Conservation (phyloP, 2,113 vertebrate genomes). For the Microcebus tavaratra region DNA sequence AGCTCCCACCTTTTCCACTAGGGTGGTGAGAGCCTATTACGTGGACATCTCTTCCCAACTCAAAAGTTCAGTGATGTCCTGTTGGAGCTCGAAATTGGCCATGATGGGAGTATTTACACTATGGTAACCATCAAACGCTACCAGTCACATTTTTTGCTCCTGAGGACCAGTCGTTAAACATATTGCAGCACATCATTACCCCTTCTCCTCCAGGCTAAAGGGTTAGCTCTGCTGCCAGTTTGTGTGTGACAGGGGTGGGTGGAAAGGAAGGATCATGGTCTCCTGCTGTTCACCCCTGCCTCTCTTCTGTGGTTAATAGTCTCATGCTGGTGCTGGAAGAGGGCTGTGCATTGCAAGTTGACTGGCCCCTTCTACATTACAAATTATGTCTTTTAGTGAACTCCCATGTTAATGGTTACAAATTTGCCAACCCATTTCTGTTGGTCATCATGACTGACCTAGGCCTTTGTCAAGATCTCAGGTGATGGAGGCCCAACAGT, state of each 20-base stretch:
- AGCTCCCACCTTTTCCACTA: neutral
- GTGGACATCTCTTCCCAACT: neutral
- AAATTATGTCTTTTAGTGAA: neutral
- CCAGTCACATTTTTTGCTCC: neutral
- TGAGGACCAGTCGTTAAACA: neutral
- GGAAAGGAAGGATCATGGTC: too few relatives aligned
- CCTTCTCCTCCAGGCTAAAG: neutral
- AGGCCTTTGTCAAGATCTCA: neutral
- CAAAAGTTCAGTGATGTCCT: neutral
- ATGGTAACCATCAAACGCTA: neutral
- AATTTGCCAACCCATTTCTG: neutral
- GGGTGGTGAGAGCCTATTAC: neutral
- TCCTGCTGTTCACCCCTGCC: neutral
- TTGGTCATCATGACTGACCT: neutral
- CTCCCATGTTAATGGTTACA: neutral
- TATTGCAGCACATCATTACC: neutral
- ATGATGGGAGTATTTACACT: neutral
- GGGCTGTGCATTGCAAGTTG: neutral
- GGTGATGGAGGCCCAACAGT: neutral
- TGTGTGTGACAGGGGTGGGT: neutral
- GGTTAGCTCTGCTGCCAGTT: neutral
- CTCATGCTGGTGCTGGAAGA: neutral
- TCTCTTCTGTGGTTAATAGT: neutral
- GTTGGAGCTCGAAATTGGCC: neutral
- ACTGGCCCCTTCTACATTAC: neutral